Evolutionary conservation across 1,140 invertebrate genomes (phyloP).

Genomic region (Neuroterus valhalla): DNA sequence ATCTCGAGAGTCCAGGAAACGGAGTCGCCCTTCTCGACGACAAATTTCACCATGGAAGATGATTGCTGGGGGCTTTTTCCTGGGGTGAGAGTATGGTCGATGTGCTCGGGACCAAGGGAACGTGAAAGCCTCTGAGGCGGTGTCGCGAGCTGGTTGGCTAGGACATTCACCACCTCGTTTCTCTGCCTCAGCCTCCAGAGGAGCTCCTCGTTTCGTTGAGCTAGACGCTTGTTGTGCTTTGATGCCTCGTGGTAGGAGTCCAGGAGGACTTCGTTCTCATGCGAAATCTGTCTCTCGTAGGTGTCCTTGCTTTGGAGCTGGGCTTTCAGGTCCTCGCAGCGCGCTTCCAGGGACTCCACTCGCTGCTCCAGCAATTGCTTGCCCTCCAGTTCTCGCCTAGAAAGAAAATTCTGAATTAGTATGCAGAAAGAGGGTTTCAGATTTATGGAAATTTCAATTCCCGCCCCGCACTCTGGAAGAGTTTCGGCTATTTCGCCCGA

Average conservation of each 20-base stretch:
- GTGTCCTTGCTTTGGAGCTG: conserved; percentile 79
- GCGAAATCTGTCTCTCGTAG: conserved; percentile 74
- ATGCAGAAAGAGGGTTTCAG: too few species aligned
- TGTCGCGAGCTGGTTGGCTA: conserved; percentile 69
- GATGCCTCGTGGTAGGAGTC: conserved; percentile 82
- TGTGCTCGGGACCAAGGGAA: conserved; percentile 61
- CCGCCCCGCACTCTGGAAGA: too few species aligned
- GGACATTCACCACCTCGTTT: conserved; percentile 78
- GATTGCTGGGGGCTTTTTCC: conserved; percentile 54
- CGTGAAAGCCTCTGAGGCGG: conserved; percentile 53
- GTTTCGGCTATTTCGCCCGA: too few species aligned
- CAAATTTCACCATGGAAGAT: conserved; percentile 82
- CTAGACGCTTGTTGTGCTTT: conserved; percentile 85
- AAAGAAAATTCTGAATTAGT: background rate
- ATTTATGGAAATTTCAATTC: too few species aligned
- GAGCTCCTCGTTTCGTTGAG: conserved; percentile 90
- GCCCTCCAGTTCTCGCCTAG: conserved; percentile 75
- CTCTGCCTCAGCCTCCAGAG: conserved; percentile 89
- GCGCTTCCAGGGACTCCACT: conserved; percentile 77
- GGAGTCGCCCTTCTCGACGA: conserved; percentile 88
- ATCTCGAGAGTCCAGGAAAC: conserved; percentile 89
- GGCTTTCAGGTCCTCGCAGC: conserved; percentile 82
- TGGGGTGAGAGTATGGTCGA: conserved; percentile 45
- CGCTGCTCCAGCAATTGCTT: conserved; percentile 79
- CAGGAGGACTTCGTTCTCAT: conserved; percentile 82